A percentile compares a stretch with the other conserved stretches of the same genome.
phyloP scores from a whole-genome alignment of 2,797 vertebrate species.

The Sebastes iracundus region DNA sequence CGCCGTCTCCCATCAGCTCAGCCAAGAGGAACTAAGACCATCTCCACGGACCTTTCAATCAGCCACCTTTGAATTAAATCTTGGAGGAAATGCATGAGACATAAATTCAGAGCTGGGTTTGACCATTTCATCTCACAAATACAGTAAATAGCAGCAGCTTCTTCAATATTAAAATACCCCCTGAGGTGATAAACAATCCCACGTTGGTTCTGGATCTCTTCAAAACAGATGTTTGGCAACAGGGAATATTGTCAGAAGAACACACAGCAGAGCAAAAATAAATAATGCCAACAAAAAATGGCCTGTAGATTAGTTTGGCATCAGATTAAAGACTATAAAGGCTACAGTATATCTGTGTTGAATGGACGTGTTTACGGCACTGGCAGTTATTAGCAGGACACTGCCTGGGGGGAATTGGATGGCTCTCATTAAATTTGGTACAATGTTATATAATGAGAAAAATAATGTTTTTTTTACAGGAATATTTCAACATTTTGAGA shows the following conservation, averaged over 20 bases:
- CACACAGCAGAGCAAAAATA: constrained; percentile 31
- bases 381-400: constrained; percentile 15
- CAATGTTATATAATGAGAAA: not conserved
- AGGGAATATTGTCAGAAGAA: constrained; percentile 42
- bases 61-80: constrained; percentile 53
- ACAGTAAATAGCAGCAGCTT: constrained; percentile 18
- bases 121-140: constrained; percentile 37
- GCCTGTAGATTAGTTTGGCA: constrained; percentile 45
- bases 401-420: constrained; percentile 3
- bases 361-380: constrained; percentile 24
- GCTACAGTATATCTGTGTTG: constrained; percentile 24
- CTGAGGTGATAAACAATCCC: constrained; percentile 34
- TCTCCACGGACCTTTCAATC: constrained; percentile 64
- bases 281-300: constrained; percentile 40
- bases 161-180: constrained; percentile 24
- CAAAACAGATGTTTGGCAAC: constrained; percentile 46
- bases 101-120: constrained; percentile 17
- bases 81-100: constrained; percentile 21
- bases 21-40: constrained; percentile 65
- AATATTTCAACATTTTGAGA: not conserved
- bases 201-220: constrained; percentile 16
- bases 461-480: not conserved
- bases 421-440: not conserved
- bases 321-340: constrained; percentile 22
- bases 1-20: constrained; percentile 50